Evolutionary conservation across 2,113 vertebrate species (phyloP), one percentile per base, ranked within the genome.

Genomic region (Aphelocoma coerulescens): DNA sequence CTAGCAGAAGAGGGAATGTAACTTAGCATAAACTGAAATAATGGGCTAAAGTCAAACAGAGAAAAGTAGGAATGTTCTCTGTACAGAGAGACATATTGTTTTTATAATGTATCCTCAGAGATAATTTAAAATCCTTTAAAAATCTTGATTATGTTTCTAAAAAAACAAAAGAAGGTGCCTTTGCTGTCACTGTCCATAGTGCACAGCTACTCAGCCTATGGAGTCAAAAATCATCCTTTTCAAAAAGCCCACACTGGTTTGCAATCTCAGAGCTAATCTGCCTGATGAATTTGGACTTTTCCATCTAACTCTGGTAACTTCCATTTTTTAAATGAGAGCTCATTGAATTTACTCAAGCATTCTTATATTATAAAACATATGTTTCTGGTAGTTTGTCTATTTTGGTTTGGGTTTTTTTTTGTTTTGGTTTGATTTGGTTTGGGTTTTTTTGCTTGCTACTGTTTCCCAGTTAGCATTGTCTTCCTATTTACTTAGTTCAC

Each of bases 131-230:
- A 49, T n/a, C n/a, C 39, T 22, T 72, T 62, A 16, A 72, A 87
- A 68, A 62, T 33, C 11, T 69, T 69, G 46, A 7, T 55, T 80
- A 9, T 35, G 20, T 41, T 10, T 73, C 35, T 16, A 10, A 43
- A 54, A 88, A 77, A 44, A 37, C 35, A 13, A 51, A 52, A 39
- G 27, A 52, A 62, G 54, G 41, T 28, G 1, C 33, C 72, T 74
- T 46, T 48, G 21, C 27, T 78, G 46, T 33, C 16, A 8, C 28
- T 88, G 66, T 54, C 65, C 37, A 10, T 10, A 51, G 17, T 6
- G 10, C 2, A 2, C 33, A 62, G 43, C 41, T 74, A 6, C 69
- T 93, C 0, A 0, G 20, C 15, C 35, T 10, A 18, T 4, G 61
- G 9, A 48, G 28, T 37, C 26, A 72, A 54, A 79, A 83, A 17